Evolutionary conservation across 2,888 invertebrate species (phyloP).

Genomic region (Andrena haemorrhoa): DNA sequence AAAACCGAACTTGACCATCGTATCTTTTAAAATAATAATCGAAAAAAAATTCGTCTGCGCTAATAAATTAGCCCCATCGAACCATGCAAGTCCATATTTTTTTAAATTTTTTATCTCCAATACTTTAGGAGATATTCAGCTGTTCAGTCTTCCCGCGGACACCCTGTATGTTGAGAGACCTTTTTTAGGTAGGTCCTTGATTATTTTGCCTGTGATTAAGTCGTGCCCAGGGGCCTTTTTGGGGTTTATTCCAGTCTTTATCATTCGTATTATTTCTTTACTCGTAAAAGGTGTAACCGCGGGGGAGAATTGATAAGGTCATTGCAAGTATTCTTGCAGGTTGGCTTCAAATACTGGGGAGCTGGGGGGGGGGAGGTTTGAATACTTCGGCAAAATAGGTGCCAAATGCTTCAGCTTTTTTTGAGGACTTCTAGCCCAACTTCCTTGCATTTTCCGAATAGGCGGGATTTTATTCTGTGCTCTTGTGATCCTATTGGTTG

Average conservation of each 20-base stretch:
- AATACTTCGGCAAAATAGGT: not conserved
- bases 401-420: not conserved
- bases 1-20: too few species aligned
- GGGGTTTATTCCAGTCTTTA: not conserved
- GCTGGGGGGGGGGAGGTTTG: slow-evolving; percentile 4
- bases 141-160: too few species aligned
- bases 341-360: not conserved
- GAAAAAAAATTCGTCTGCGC: too few species aligned
- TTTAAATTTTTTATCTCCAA: too few species aligned
- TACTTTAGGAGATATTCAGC: too few species aligned
- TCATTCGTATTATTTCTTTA: not conserved
- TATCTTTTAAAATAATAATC: too few species aligned
- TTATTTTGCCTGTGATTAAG: not conserved
- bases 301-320: not conserved
- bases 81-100: too few species aligned
- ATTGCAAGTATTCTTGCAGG: not conserved
- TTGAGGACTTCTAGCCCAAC: not conserved
- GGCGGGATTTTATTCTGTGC: not conserved
- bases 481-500: not conserved
- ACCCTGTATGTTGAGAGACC: too few species aligned
- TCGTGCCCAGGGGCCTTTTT: not conserved
- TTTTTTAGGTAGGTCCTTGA: too few species aligned
- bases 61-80: too few species aligned
- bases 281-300: not conserved
- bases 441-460: not conserved